Conservation (phyloP, 2,113 vertebrate species). For the Platichthys stellatus region DNA sequence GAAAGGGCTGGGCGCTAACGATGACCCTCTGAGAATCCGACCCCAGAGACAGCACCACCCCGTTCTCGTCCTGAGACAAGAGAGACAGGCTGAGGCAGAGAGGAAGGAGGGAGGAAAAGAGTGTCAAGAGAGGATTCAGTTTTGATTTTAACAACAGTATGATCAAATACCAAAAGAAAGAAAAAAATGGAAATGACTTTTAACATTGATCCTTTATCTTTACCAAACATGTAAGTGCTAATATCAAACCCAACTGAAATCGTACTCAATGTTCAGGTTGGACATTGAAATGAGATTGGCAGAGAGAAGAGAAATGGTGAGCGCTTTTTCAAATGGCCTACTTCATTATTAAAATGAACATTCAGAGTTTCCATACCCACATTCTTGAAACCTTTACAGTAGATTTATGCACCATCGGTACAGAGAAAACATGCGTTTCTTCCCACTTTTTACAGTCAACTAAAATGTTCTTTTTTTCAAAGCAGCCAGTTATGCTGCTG, state of each 20-base stretch:
- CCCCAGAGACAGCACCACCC: conserved; percentile 87
- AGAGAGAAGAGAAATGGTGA: too few species aligned
- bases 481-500: not conserved
- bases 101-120: not conserved
- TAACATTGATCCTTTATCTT: not conserved
- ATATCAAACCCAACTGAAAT: not conserved
- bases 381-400: not conserved
- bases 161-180: not conserved
- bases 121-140: not conserved
- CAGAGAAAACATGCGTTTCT: not conserved
- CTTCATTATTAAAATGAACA: not conserved
- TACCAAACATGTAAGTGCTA: not conserved
- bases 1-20: conserved; percentile 88
- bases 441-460: not conserved
- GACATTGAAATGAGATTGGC: not conserved
- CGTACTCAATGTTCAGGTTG: not conserved
- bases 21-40: conserved; percentile 85
- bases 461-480: not conserved
- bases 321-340: not conserved
- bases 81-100: conserved; percentile 82
- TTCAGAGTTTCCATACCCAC: not conserved
- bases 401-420: not conserved
- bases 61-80: conserved; percentile 87
- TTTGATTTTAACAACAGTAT: conserved; percentile 1
- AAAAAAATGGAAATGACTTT: not conserved